Evolutionary conservation across 2,113 vertebrate species (phyloP), one percentile per base, ranked within the genome.

Genomic region (Urocynchramus pylzowi): DNA sequence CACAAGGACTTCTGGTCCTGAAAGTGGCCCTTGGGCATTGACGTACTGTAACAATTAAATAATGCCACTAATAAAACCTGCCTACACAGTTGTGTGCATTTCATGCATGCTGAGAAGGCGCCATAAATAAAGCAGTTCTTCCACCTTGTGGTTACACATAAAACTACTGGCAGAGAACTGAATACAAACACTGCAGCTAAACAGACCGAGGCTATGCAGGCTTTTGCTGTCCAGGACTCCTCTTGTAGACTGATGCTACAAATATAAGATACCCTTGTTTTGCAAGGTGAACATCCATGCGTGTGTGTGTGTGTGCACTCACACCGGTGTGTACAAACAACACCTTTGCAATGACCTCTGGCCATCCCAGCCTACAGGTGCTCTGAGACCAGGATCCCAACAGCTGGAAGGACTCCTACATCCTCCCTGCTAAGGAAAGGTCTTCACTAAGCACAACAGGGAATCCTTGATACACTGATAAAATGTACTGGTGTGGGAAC

Each of bases 81-180:
- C 71, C 57, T 28, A 5, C 13, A 6, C 60, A 28, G 56, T 14
- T 7, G 28, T 33, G 44, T 11, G 21, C n/a, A 2, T 54, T 60
- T 60, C 69, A 28, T 28, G 26, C 57, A 54, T n/a, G 44, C 79
- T 61, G 84, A 81, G 63, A 17, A 22, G 52, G 87, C 60, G 53
- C 26, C 54, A 57, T 86, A 95, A 95, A 86, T 84, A 78, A 96
- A 90, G 84, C 97, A 95, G 94, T 4, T 96, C 89, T 94, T 87
- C 96, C 97, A 95, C 96, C 97, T 97, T 93, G 97, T 97, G 97
- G 97, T 75, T 81, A 49, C 84, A 70, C 57, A 68, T 68, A 45
- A 87, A 85, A 79, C 56, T 92, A 9, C 92, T 68, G n/a, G 68
- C 56, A 81, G 82, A 39, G 79, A 76, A 3, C 31, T 4, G 63